A percentile compares a stretch with the other conserved stretches of the same genome.
These are phyloP conservation scores for Polypedilum pembai DNA, from an alignment of 1,140 invertebrate species.

Conservation along the genomic window DNA sequence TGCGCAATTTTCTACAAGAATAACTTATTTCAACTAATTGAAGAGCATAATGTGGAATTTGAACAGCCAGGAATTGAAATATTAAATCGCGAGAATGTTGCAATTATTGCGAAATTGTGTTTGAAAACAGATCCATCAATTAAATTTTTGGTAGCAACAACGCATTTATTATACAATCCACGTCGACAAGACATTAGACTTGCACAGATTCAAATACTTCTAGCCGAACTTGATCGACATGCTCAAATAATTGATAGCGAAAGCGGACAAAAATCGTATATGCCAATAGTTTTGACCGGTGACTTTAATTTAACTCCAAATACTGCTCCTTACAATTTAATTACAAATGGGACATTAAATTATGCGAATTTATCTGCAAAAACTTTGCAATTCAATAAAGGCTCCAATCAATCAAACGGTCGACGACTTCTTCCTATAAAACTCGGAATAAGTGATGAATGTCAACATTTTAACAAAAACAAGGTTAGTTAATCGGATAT, in stretches of 20 bases:
- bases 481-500: conserved; percentile 32
- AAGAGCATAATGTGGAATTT: conserved; percentile 56
- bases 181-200: conserved; percentile 77
- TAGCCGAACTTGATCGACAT: conserved; percentile 71
- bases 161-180: conserved; percentile 91
- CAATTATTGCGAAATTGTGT: conserved; percentile 65
- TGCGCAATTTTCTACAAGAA: conserved; percentile 75
- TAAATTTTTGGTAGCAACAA: conserved; percentile 75
- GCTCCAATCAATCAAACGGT: conserved; percentile 34
- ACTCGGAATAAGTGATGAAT: conserved; percentile 55
- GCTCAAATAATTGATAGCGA: conserved; percentile 32
- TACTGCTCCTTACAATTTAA: conserved; percentile 62
- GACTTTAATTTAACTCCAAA: conserved; percentile 79
- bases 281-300: conserved; percentile 77
- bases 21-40: conserved; percentile 53
- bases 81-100: conserved; percentile 82
- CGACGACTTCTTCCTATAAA: conserved; percentile 29
- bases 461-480: conserved; percentile 50
- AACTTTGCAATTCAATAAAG: conserved; percentile 36
- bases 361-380: conserved; percentile 44
- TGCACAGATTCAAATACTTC: conserved; percentile 70
- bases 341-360: conserved; percentile 51
- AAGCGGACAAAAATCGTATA: conserved; percentile 43
- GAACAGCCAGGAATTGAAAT: conserved; percentile 46
- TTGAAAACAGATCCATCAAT: conserved; percentile 45